Evolutionary conservation across 37 sponge, comb jelly and placozoan genomes (phyloP).

Genomic region (Hormiphora californensis): DNA sequence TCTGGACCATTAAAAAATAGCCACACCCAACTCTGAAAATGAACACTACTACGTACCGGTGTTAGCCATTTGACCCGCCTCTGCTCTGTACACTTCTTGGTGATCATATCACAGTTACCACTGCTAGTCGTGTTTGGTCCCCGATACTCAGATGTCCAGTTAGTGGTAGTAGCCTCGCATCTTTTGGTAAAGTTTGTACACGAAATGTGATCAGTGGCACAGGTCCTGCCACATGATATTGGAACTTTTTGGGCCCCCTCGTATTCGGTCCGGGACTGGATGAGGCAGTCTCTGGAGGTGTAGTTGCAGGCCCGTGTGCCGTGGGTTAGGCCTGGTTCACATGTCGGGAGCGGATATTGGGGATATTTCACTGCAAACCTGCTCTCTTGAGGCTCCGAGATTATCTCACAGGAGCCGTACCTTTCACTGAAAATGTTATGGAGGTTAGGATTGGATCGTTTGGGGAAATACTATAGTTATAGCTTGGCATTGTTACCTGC

Average conservation of each 20-base stretch:
- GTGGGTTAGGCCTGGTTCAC: neutral
- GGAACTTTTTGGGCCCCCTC: neutral
- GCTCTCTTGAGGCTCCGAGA: neutral
- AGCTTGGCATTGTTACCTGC: too few relatives aligned
- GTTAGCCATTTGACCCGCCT: neutral
- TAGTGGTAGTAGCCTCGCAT: neutral
- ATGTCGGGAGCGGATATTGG: neutral
- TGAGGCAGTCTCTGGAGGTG: neutral
- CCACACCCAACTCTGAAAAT: neutral
- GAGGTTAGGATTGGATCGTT: too few relatives aligned
- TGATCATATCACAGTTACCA: slow-evolving; percentile 1
- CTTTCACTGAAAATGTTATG: slow-evolving; percentile 44
- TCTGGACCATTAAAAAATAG: neutral
- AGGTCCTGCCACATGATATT: neutral
- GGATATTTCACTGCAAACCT: neutral
- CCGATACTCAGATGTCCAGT: too few relatives aligned
- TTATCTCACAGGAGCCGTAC: slow-evolving; percentile 20
- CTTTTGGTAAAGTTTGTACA: slow-evolving; percentile 29
- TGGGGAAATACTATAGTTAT: too few relatives aligned
- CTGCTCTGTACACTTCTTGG: neutral
- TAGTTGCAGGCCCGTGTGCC: slow-evolving; percentile 16
- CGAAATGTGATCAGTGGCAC: neutral
- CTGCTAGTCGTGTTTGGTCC: too few relatives aligned
- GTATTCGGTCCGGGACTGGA: neutral
- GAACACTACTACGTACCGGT: neutral